These are phyloP conservation scores for Stratiolaelaps scimitus DNA, from an alignment of 1,140 invertebrate species.

Conservation along the genomic window DNA sequence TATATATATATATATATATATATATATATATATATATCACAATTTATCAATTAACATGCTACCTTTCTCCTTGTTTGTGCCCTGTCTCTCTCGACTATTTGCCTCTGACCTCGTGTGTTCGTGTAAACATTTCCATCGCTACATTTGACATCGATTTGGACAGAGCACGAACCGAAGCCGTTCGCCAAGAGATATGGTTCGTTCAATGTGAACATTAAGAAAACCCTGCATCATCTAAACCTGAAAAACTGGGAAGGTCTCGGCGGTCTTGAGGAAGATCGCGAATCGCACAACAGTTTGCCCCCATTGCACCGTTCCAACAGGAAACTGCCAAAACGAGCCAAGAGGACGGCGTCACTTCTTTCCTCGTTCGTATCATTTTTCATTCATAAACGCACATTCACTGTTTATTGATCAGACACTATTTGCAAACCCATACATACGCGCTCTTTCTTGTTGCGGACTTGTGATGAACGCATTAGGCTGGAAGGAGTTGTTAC, in stretches of 20 bases:
- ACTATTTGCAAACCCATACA: neutral
- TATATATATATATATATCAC: too few relatives aligned
- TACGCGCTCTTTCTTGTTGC: neutral
- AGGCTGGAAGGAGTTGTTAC: too few relatives aligned
- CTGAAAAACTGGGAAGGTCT: constrained; percentile 27
- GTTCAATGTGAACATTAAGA: constrained; percentile 28
- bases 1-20: too few relatives aligned
- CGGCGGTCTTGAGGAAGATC: neutral
- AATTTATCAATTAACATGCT: too few relatives aligned
- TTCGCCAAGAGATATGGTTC: constrained; percentile 21
- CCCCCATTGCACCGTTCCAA: neutral
- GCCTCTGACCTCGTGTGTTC: too few relatives aligned
- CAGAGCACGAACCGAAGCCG: constrained; percentile 17
- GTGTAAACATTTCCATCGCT: too few relatives aligned
- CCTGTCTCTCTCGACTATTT: too few relatives aligned
- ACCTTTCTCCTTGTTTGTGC: too few relatives aligned
- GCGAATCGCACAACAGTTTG: constrained; percentile 9
- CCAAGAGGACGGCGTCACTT: constrained; percentile 15
- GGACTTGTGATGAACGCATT: too few relatives aligned
- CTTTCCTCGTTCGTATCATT: constrained; percentile 3
- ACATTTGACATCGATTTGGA: neutral
- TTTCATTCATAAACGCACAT: neutral
- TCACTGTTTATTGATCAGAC: neutral
- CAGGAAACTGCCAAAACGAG: constrained; percentile 19
- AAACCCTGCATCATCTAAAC: constrained; percentile 22